These are phyloP conservation scores for Euura lappo DNA, from an alignment of 1,140 invertebrate genomes.

Conservation along the genomic window DNA sequence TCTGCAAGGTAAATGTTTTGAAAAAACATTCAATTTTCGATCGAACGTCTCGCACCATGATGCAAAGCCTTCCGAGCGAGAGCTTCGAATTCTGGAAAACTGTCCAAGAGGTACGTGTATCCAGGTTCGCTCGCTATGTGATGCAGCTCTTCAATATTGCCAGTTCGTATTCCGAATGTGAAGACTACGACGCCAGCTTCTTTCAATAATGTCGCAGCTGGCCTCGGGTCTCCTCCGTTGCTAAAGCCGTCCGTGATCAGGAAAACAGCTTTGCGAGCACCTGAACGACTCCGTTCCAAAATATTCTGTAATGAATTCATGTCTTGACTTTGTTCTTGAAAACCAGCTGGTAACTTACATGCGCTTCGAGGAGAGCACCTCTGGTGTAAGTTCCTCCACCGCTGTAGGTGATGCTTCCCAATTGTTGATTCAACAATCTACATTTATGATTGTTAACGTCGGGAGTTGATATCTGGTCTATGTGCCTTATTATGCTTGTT, in stretches of 20 bases:
- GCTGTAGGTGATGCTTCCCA: slow-evolving; percentile 67
- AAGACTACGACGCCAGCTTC: slow-evolving; percentile 66
- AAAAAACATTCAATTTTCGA: slow-evolving; percentile 8
- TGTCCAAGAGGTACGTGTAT: slow-evolving; percentile 71
- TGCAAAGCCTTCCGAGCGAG: slow-evolving; percentile 73
- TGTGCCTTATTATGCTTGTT: slow-evolving; percentile 52
- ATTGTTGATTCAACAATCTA: slow-evolving; percentile 66
- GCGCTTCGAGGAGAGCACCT: slow-evolving; percentile 70
- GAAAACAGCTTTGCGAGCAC: slow-evolving; percentile 69
- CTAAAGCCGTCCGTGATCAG: slow-evolving; percentile 78
- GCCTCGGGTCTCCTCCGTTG: slow-evolving; percentile 72
- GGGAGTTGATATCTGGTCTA: slow-evolving; percentile 67
- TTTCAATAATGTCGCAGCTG: slow-evolving; percentile 64
- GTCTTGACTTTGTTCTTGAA: background rate
- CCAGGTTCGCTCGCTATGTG: slow-evolving; percentile 72
- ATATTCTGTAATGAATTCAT: slow-evolving; percentile 59
- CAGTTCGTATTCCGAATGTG: slow-evolving; percentile 74
- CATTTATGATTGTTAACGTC: slow-evolving; percentile 67
- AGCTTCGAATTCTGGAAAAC: slow-evolving; percentile 76
- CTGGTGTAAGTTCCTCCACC: slow-evolving; percentile 75
- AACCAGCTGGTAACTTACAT: slow-evolving; percentile 54
- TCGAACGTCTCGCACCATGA: slow-evolving; percentile 60
- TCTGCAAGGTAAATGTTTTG: slow-evolving; percentile 56
- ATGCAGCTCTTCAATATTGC: slow-evolving; percentile 70
- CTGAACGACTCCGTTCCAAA: slow-evolving; percentile 58